These are phyloP conservation scores for Telmatherina bonti DNA, from an alignment of 2,797 vertebrate genomes.

Conservation along the genomic window DNA sequence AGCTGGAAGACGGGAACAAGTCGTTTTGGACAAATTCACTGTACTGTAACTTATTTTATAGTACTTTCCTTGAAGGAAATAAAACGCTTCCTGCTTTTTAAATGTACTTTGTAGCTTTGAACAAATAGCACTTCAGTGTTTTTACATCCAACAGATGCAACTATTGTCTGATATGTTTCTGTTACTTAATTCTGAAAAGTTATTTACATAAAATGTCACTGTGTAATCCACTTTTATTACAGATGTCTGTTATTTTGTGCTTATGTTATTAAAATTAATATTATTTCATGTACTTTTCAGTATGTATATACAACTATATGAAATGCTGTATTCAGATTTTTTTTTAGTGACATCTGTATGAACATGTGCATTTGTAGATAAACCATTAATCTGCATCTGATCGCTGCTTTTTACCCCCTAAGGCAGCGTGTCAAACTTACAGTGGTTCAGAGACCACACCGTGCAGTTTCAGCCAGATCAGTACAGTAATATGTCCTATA, in stretches of 20 bases:
- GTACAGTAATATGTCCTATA: too few species aligned
- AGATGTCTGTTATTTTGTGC: slow-evolving; percentile 80
- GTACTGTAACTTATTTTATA: slow-evolving; percentile 99
- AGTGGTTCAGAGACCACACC: too few species aligned
- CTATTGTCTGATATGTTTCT: slow-evolving; percentile 91
- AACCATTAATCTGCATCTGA: slow-evolving; percentile 75
- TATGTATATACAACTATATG: slow-evolving; percentile 85
- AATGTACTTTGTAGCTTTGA: slow-evolving; percentile 95
- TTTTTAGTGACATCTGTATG: slow-evolving; percentile 86
- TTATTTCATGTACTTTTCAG: slow-evolving; percentile 89
- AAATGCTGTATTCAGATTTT: slow-evolving; percentile 85
- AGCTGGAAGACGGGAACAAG: slow-evolving; percentile 98
- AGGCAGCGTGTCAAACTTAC: too few species aligned
- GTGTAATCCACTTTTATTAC: slow-evolving; percentile 90
- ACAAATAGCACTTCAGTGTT: slow-evolving; percentile 97
- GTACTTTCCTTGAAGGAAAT: slow-evolving; percentile 99
- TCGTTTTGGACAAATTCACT: slow-evolving; percentile 97
- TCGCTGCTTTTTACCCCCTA: slow-evolving; percentile 2
- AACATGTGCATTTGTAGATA: slow-evolving; percentile 87
- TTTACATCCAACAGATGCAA: slow-evolving; percentile 92
- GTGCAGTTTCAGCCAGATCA: too few species aligned
- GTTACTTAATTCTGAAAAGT: slow-evolving; percentile 90
- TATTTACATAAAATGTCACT: slow-evolving; percentile 91
- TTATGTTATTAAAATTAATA: slow-evolving; percentile 87
- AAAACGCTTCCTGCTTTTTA: slow-evolving; percentile 88